These are phyloP conservation scores for Alexandromys fortis DNA, from an alignment of 2,113 vertebrate genomes.

Conservation along the genomic window DNA sequence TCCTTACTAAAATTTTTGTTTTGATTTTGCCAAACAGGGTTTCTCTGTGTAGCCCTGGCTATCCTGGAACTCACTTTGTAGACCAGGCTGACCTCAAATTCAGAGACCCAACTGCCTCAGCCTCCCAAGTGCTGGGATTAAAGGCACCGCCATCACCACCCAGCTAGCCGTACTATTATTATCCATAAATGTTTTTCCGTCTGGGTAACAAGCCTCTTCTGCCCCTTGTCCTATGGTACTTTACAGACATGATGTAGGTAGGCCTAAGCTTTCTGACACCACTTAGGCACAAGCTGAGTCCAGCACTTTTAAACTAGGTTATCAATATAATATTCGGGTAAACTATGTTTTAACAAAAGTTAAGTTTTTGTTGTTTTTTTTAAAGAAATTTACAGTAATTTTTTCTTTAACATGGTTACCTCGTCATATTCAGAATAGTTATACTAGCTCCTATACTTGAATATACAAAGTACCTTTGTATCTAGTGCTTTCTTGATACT, in stretches of 20 bases:
- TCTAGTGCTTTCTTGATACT: slow-evolving; percentile 99
- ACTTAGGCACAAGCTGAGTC: background rate
- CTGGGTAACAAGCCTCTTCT: background rate
- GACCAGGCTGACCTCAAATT: too few relatives aligned
- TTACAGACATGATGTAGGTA: background rate
- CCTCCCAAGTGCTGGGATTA: too few relatives aligned
- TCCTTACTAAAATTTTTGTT: background rate
- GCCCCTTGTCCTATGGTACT: too few relatives aligned
- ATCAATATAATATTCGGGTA: background rate
- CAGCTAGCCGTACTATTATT: too few relatives aligned
- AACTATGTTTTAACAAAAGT: background rate
- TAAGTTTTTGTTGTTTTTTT: background rate
- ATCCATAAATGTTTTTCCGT: background rate
- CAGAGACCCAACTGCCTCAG: too few relatives aligned
- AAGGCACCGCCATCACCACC: too few relatives aligned
- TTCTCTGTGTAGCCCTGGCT: too few relatives aligned
- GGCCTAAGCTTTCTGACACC: background rate
- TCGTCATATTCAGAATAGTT: background rate
- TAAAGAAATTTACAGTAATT: background rate
- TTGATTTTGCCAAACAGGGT: too few relatives aligned
- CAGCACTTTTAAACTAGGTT: background rate
- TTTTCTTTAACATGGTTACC: background rate
- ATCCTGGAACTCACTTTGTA: too few relatives aligned
- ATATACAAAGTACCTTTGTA: slow-evolving; percentile 91
- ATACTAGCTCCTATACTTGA: background rate